Base-by-base conservation (phyloP, 1,140 invertebrate species). In the Cyclargus thomasi region DNA sequence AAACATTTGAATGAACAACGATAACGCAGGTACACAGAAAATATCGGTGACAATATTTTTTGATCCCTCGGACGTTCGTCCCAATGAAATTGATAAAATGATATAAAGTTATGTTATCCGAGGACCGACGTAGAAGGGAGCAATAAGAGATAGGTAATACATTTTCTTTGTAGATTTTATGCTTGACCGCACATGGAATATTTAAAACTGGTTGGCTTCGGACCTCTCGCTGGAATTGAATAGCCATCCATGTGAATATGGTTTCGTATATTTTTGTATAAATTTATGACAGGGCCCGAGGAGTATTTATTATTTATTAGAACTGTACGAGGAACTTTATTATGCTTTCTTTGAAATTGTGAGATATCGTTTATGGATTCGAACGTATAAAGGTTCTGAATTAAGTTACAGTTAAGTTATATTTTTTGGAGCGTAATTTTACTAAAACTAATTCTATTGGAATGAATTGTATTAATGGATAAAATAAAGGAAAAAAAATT, bases 131-230 rank as follows among this genome's bases (percentile, higher is more conserved):
- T 70, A 76, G 81, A 79, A 76, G 73, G 72, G 77, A 84, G 76
- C 82, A 88, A 88, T 88, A 89, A 86, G 83, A 83, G 82, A 83
- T 83, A 77, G 78, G 80, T 86, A 84, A 88, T 87, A 86, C 80
- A 82, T 90, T 90, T 86, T 86, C 85, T 90, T 88, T 88, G 84
- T 90, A 81, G 81, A 86, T 88, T 87, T 87, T 83, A 82, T 78
- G 81, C 75, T 85, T 83, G 84, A 85, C 87, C 85, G 79, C 83
- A 86, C 84, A 85, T 88, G 82, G 83, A 90, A 90, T 87, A 88
- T 88, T 88, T 90, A 88, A 86, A 86, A 84, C 73, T 80, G 76
- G 76, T 77, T 79, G 75, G 76, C 78, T 76, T 76, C 77, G 76
- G 79, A 77, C 80, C 80, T 77, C 76, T 74, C 75, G 74, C 70